Percentiles rank a stretch among this genome's conserved stretches.
Conservation (phyloP, 1,140 invertebrate species). For the Plectrocnemia conspersa region DNA sequence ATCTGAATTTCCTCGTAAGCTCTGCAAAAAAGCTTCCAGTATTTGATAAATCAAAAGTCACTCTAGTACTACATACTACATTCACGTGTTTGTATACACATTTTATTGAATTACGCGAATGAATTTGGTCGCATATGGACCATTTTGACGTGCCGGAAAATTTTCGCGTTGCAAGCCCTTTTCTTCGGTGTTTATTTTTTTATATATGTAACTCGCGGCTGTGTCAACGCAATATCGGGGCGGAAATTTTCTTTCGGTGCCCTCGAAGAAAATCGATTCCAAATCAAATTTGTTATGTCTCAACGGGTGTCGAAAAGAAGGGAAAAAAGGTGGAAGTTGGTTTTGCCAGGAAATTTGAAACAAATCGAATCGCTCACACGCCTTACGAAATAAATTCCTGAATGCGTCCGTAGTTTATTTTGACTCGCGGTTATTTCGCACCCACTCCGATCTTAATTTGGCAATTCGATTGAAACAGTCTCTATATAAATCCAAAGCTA, state of each 20-base stretch:
- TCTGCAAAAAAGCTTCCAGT: no score
- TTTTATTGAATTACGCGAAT: conserved; percentile 1
- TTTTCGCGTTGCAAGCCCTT: conserved; percentile 10
- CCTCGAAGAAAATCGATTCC: conserved; percentile 32
- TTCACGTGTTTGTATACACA: no score
- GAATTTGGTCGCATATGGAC: conserved; percentile 1
- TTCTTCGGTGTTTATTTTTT: conserved; percentile 26
- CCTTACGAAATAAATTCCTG: conserved; percentile 14
- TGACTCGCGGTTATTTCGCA: conserved; percentile 9
- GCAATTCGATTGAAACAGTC: no score
- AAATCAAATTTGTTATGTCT: conserved; percentile 34
- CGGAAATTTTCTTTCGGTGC: conserved; percentile 30
- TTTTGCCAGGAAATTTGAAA: conserved; percentile 32
- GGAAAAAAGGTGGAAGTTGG: conserved; percentile 23
- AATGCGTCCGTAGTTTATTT: conserved; percentile 15
- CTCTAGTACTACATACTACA: no score
- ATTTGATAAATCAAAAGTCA: no score
- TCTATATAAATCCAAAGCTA: no score
- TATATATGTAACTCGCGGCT: conserved; percentile 2
- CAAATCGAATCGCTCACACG: conserved; percentile 30
- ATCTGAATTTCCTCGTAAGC: no score
- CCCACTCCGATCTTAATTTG: neutral
- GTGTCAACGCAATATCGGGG: conserved; percentile 17
- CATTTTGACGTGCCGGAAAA: conserved; percentile 16
- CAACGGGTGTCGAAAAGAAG: conserved; percentile 11